Evolutionary conservation across 2,888 invertebrate genomes (phyloP), one percentile per base, ranked within the genome.

Genomic region (Isotomurus palustris): DNA sequence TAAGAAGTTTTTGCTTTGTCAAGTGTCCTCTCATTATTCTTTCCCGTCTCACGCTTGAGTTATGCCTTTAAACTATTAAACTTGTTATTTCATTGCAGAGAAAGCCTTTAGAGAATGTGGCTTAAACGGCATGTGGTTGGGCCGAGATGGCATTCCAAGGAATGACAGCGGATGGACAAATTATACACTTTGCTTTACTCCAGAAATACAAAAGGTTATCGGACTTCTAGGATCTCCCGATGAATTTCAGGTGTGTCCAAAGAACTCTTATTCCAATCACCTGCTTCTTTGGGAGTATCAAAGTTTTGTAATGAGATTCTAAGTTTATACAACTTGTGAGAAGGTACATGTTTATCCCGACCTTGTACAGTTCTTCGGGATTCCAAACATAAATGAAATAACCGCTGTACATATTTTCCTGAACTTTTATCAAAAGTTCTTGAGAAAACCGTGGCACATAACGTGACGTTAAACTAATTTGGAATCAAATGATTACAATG

Each of bases 161-260:
- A 22, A 74, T 72, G 38, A 62, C 51, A 40, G 75, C 21, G 90
- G 90, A 2, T 91, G 88, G 85, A 90, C 91, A 17, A 88, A 91
- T 75, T 92, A 87, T 73, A 85, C 86, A 0, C 83, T 83, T 0
- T 92, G 92, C 73, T 86, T 85, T 70, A 84, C 86, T 4, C 79
- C 82, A 0, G 84, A 87, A 72, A 82, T 87, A 52, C 80, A 81
- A 43, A 77, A 81, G 8, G 77, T 90, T 0, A 79, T 88, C 61
- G 78, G 80, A 52, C 83, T 84, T 76, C 82, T 84, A 14, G 79
- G 78, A 38, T 77, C 78, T 50, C 78, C 79, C 50, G 78, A 79
- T 10, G 71, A 73, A 32, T 75, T 75, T 3, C 76, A 78, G 76
- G 81, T 81, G 72, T 32, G 19, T 1, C 67, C 54, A 59, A 19